phyloP scores from a whole-genome alignment of 2,888 invertebrate genomes.

The Tridacna crocea region DNA sequence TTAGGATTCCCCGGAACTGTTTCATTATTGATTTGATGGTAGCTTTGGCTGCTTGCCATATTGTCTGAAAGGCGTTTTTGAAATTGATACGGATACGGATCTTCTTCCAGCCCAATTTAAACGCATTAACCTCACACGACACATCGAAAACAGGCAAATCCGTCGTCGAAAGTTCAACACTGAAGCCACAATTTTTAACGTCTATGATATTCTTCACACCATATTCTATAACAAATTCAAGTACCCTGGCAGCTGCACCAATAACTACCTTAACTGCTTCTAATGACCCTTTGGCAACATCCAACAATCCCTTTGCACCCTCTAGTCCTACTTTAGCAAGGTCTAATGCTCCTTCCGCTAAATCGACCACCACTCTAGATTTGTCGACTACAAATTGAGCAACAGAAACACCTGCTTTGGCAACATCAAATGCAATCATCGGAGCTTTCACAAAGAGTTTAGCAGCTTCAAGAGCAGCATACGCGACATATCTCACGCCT shows the following conservation, averaged over 20 bases:
- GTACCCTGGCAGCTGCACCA: slow-evolving; percentile 32
- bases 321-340: slow-evolving; percentile 48
- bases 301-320: slow-evolving; percentile 36
- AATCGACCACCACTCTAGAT: slow-evolving; percentile 42
- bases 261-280: slow-evolving; percentile 47
- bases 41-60: slow-evolving; percentile 49
- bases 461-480: slow-evolving; percentile 52
- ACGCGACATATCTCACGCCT: slow-evolving; percentile 45
- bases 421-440: slow-evolving; percentile 55
- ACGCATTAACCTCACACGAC: slow-evolving; percentile 55
- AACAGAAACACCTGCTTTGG: slow-evolving; percentile 44
- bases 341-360: slow-evolving; percentile 43
- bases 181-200: slow-evolving; percentile 57
- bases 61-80: slow-evolving; percentile 38
- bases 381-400: slow-evolving; percentile 59
- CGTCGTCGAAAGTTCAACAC: slow-evolving; percentile 46
- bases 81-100: slow-evolving; percentile 45
- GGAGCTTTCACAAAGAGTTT: slow-evolving; percentile 50
- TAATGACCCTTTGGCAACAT: slow-evolving; percentile 39
- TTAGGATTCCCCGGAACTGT: background rate
- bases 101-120: slow-evolving; percentile 41
- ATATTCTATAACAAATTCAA: slow-evolving; percentile 46
- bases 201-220: slow-evolving; percentile 46
- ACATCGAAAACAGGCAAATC: slow-evolving; percentile 48
- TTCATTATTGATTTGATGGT: slow-evolving; percentile 36